These are phyloP conservation scores for Elymnias hypermnestra DNA, from an alignment of 1,140 invertebrate species.

Conservation along the genomic window DNA sequence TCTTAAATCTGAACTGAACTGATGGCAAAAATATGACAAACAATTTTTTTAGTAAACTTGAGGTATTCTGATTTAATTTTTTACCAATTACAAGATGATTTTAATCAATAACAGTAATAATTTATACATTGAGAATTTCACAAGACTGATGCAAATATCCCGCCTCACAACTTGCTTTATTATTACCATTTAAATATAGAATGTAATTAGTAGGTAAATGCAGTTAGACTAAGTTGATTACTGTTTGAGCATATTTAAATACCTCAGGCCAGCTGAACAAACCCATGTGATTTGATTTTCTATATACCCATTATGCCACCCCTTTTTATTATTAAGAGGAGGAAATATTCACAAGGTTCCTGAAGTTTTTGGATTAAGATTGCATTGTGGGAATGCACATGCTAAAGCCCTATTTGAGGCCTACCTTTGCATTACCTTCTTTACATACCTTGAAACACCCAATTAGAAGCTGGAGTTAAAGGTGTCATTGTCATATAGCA, in stretches of 20 bases:
- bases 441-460: too few species aligned
- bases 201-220: constrained; percentile 59
- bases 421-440: too few species aligned
- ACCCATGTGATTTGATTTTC: constrained; percentile 1
- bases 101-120: constrained; percentile 62
- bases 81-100: constrained; percentile 70
- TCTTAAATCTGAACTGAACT: constrained; percentile 72
- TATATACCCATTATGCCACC: too few species aligned
- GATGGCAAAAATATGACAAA: constrained; percentile 38
- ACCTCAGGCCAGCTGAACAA: constrained; percentile 5
- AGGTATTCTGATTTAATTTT: constrained; percentile 50
- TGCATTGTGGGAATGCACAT: too few species aligned
- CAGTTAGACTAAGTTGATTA: constrained; percentile 42
- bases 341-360: too few species aligned
- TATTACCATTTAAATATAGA: constrained; percentile 72
- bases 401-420: too few species aligned
- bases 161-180: constrained; percentile 76
- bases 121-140: constrained; percentile 73
- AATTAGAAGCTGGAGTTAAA: too few species aligned
- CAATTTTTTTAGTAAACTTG: constrained; percentile 23
- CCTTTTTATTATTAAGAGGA: too few species aligned
- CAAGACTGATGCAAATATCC: constrained; percentile 76
- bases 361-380: too few species aligned
- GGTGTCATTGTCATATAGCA: too few species aligned
- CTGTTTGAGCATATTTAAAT: constrained; percentile 45